Evolutionary conservation across 2,888 invertebrate genomes (phyloP), one percentile per base, ranked within the genome.

Genomic region (Eupithecia tripunctaria): DNA sequence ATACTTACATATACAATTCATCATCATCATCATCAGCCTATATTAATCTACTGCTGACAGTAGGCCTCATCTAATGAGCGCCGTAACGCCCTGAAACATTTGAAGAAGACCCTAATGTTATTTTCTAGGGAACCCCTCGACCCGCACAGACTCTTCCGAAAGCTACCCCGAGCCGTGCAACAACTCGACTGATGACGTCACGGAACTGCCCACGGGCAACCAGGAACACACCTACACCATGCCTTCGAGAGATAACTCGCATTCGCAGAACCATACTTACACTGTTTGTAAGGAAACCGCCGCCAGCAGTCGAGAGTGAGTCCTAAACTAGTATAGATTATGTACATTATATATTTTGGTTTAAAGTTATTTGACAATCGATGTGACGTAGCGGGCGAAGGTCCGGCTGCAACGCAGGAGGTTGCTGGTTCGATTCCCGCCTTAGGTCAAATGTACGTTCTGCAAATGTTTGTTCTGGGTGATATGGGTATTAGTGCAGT

Each of bases 131-230:
- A 91, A 89, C 79, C 71, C 84, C 5, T 91, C 92, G 4, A 85
- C 81, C 10, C 89, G 90, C 72, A 93, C 93, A 0, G 93, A 93
- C 25, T 94, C 94, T 0, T 93, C 94, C 0, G 92, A 92, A 67
- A 92, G 91, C 80, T 94, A 94, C 79, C 93, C 93, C 0, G 94
- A 94, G 79, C 94, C 94, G 4, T 93, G 93, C 83, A 92, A 91
- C 85, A 90, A 90, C 81, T 92, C 92, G 0, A 89, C 91, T 0
- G 93, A 92, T 73, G 92, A 91, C 29, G 88, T 85, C 18, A 91
- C 93, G 0, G 92, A 92, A 67, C 81, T 90, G 62, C 89, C 89
- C 5, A 87, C 90, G 1, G 90, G 85, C 18, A 82, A 77, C 70
- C 79, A 76, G 25, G 83, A 86, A 25, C 83, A 83, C 73, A 90